Evolutionary conservation across 2,888 invertebrate genomes (phyloP).

Genomic region (Neoascia interrupta): DNA sequence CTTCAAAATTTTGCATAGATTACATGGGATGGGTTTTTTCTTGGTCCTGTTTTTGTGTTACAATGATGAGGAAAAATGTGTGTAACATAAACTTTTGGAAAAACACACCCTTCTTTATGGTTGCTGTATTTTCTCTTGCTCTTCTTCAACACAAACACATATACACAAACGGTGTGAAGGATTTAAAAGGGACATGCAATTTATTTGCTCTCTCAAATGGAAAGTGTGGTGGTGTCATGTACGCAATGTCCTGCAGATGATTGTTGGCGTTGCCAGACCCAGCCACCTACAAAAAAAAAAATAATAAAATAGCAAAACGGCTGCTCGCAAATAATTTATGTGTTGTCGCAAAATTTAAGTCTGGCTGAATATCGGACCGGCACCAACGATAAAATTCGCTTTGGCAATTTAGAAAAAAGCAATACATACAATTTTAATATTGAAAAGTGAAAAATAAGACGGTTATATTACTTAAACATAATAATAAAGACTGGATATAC

Average conservation of each 20-base stretch:
- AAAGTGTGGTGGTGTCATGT: slow-evolving; percentile 22
- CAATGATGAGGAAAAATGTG: slow-evolving; percentile 27
- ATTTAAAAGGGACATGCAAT: slow-evolving; percentile 45
- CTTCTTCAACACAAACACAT: slow-evolving; percentile 21
- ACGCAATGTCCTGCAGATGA: slow-evolving; percentile 37
- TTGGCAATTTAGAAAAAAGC: too few species aligned
- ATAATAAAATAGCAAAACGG: not conserved
- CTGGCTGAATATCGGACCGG: too few species aligned
- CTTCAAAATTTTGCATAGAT: slow-evolving; percentile 13
- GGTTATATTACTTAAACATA: too few species aligned
- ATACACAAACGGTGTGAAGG: slow-evolving; percentile 30
- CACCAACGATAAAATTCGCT: too few species aligned
- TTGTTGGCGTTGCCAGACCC: slow-evolving; percentile 15
- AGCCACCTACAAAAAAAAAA: not conserved
- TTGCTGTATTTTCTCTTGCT: slow-evolving; percentile 49
- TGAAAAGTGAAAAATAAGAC: too few species aligned
- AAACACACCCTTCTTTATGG: slow-evolving; percentile 68
- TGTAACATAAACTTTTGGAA: slow-evolving; percentile 62
- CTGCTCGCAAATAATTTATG: too few species aligned
- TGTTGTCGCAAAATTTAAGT: too few species aligned
- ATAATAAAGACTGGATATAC: too few species aligned
- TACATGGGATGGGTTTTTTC: slow-evolving; percentile 11
- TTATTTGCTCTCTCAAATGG: slow-evolving; percentile 47
- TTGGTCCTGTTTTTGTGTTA: not conserved
- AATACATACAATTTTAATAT: too few species aligned